Evolutionary conservation across 2,113 vertebrate species (phyloP), one percentile per base, ranked within the genome.

Genomic region (Cynoglossus semilaevis): DNA sequence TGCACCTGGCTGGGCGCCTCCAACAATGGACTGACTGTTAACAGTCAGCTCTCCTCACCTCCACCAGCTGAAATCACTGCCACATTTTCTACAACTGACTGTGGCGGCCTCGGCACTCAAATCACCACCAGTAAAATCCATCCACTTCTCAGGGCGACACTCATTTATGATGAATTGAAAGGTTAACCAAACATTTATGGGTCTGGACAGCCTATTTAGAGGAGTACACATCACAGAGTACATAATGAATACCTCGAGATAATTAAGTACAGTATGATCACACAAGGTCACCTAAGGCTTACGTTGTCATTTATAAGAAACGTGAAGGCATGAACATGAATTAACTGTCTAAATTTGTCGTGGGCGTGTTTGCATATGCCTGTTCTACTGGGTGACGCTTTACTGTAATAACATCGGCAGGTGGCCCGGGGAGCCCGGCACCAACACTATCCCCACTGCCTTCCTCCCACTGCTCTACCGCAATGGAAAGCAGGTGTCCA

Each of bases 401-500:
- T 71, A 79, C 84, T 85, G 80, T 85, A 86, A 88, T 82, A 88
- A 89, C 83, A 87, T 76, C 76, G 50, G 84, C 87, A 89, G 88
- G 88, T 89, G 88, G 83, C 83, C 85, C 73, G 63, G 46, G 57
- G 45, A 77, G 67, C 64, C 55, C 58, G 36, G 17, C 8, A 18
- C 52, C 58, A 45, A 41, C 65, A 65, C 73, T 51, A 17, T 66
- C 59, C 63, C 54, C 64, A 59, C 45, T 36, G 57, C 42, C 60
- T 12, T 54, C 65, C 62, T 68, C 47, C 57, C 58, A 55, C 58
- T 17, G 51, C 73, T 67, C 57, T 70, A 79, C 80, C 59, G 81
- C 86, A 89, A 88, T 88, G 87, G 84, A 89, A 89, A 88, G 85
- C 90, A 91, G 89, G 89, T 90, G 89, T 87, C 81, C 56, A 57